A percentile compares a stretch with the other conserved stretches of the same genome.
Conservation (phyloP, 1,140 invertebrate species). For the Pemphigus obesinymphae region DNA sequence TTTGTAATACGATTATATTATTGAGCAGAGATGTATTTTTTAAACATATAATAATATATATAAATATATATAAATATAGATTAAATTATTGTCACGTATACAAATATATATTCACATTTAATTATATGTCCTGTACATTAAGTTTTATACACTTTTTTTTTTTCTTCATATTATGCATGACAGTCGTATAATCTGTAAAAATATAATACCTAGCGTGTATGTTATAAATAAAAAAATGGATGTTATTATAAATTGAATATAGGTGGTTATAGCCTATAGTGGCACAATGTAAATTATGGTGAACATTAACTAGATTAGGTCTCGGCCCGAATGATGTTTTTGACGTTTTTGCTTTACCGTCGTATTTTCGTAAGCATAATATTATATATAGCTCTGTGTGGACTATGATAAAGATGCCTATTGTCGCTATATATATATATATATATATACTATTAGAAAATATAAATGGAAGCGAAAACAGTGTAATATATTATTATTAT, state of each 20-base stretch:
- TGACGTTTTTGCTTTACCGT: background rate
- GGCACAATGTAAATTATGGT: constrained; percentile 3
- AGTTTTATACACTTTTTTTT: background rate
- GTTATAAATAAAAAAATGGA: constrained; percentile 1
- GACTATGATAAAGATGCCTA: too few relatives aligned
- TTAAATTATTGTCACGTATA: background rate
- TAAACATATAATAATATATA: too few relatives aligned
- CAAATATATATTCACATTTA: background rate
- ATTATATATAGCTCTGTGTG: too few relatives aligned
- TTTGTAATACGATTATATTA: background rate
- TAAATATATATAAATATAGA: background rate
- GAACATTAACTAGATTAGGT: constrained; percentile 9
- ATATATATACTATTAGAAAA: background rate
- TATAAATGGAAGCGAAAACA: background rate
- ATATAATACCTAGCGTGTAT: background rate
- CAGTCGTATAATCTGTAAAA: constrained; percentile 12
- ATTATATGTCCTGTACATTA: constrained; percentile 2
- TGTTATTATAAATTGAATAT: constrained; percentile 21
- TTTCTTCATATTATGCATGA: background rate
- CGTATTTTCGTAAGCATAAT: background rate
- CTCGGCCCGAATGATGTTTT: background rate
- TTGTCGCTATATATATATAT: background rate
- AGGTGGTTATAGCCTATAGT: background rate
- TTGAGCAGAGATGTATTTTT: background rate
- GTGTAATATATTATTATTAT: too few relatives aligned